These are phyloP conservation scores for Agonopterix alstromeriana DNA, from an alignment of 2,888 invertebrate genomes.

Conservation along the genomic window DNA sequence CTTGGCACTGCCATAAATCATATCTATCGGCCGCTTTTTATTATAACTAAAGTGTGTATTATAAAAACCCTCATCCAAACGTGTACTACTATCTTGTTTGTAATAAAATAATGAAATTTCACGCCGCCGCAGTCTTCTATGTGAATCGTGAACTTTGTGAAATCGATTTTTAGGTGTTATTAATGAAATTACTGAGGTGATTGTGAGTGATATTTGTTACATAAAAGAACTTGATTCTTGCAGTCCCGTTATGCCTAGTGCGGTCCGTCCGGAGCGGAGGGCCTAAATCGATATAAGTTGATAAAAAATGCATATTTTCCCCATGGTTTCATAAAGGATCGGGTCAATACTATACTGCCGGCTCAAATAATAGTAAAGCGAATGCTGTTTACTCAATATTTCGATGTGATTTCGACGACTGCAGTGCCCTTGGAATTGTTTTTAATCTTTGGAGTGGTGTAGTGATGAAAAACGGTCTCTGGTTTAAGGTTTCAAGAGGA, in stretches of 20 bases:
- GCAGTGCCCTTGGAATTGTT: slow-evolving; percentile 26
- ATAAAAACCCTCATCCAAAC: slow-evolving; percentile 21
- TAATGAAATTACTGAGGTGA: slow-evolving; percentile 72
- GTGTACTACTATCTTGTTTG: slow-evolving; percentile 22
- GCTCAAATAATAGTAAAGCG: slow-evolving; percentile 8
- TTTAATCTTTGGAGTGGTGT: slow-evolving; percentile 21
- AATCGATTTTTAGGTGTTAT: slow-evolving; percentile 76
- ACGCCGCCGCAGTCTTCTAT: slow-evolving; percentile 57
- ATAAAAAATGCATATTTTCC: slow-evolving; percentile 74
- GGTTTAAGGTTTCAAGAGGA: slow-evolving; percentile 23
- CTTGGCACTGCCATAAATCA: slow-evolving; percentile 28
- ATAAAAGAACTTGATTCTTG: slow-evolving; percentile 40
- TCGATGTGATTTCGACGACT: slow-evolving; percentile 22
- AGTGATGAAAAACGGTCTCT: slow-evolving; percentile 33
- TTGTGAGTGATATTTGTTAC: slow-evolving; percentile 58
- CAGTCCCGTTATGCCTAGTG: slow-evolving; percentile 28
- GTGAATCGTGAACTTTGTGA: slow-evolving; percentile 66
- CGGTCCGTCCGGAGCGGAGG: slow-evolving; percentile 24
- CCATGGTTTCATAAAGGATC: slow-evolving; percentile 60
- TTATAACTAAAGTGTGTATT: slow-evolving; percentile 22
- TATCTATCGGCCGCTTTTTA: slow-evolving; percentile 22
- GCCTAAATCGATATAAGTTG: slow-evolving; percentile 62
- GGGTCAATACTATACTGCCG: slow-evolving; percentile 43
- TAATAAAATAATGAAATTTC: slow-evolving; percentile 68
- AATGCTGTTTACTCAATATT: slow-evolving; percentile 33